Evolutionary conservation across 2,113 vertebrate species (phyloP).

Genomic region (Clarias batrachus): DNA sequence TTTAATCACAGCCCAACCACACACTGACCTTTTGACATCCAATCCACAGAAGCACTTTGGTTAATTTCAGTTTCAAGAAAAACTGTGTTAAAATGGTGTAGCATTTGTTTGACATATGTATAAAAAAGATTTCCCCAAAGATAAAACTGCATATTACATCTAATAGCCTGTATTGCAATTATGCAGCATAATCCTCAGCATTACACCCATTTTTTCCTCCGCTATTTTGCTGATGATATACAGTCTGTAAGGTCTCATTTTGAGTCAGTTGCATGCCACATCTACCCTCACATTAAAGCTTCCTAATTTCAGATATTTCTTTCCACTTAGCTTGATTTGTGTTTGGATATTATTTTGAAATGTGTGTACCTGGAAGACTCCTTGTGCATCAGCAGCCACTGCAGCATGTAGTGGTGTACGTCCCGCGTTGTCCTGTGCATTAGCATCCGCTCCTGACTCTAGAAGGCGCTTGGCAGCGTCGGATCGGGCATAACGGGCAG

Average conservation of each 20-base stretch:
- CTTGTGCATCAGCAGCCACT: constrained; percentile 90
- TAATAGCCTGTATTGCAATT: neutral
- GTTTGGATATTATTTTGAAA: neutral
- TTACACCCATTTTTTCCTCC: neutral
- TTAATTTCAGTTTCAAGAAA: neutral
- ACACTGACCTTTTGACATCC: neutral
- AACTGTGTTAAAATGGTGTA: neutral
- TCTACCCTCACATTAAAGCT: neutral
- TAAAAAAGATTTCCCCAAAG: neutral
- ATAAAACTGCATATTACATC: neutral
- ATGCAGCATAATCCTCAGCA: neutral
- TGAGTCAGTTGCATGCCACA: neutral
- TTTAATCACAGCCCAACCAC: neutral
- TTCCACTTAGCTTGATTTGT: neutral
- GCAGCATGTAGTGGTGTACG: constrained; percentile 90
- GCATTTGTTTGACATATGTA: neutral
- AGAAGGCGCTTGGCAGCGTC: constrained; percentile 95
- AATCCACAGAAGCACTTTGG: neutral
- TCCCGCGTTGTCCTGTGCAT: constrained; percentile 97
- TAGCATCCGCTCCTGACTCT: constrained; percentile 93
- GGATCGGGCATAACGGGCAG: constrained; percentile 90
- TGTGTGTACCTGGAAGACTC: constrained; percentile 90
- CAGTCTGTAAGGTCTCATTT: neutral
- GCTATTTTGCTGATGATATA: neutral
- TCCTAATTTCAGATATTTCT: neutral